Base-by-base conservation (phyloP, 2,888 invertebrate genomes). In the Aspidiotus destructor region DNA sequence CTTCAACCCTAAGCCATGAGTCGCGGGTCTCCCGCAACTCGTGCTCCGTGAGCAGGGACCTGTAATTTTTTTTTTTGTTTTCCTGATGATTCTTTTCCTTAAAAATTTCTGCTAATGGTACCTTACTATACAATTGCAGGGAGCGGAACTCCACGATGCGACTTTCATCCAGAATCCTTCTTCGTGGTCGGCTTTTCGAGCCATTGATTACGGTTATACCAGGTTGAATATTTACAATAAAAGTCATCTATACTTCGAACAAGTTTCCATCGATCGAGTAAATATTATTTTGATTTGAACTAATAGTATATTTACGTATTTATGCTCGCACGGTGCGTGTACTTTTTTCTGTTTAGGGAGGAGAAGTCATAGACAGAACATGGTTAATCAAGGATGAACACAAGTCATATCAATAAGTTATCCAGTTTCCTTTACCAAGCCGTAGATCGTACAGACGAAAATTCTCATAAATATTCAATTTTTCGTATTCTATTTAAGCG, bases 141-240 rank as follows among this genome's bases (percentile, higher is more conserved):
- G 94, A 9, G 92, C 92, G 74, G 83, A 85, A 71, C 92, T 92
- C 77, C 84, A 86, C 0, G 86, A 87, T n/a, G 95, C 96, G 74
- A 80, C 81, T 0, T 92, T 92, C 76, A 78, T 80, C 16, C 76
- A 82, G 75, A 77, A 80, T 7, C 80, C 80, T 60, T 85, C 86
- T 0, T 75, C 79, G 0, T 94, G 92, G 92, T 90, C 91, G 61
- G 94, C 93, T 0, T 87, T 88, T 77, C 85, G 89, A 41, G 90
- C 87, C 71, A 79, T 82, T 70, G 95, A 97, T 79, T 98, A 97
- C 79, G 97, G 97, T 0, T 98, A 93, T 77, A 89, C 92, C 0
- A 81, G 92, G 70, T 80, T 98, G 80, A 83, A 83, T 74, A 87
- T 86, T 0, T 79, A 83, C 75, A 99, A 98, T 78, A 76, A 75